These are phyloP conservation scores for Mizuhopecten yessoensis DNA, from an alignment of 1,140 invertebrate genomes.

Conservation along the genomic window DNA sequence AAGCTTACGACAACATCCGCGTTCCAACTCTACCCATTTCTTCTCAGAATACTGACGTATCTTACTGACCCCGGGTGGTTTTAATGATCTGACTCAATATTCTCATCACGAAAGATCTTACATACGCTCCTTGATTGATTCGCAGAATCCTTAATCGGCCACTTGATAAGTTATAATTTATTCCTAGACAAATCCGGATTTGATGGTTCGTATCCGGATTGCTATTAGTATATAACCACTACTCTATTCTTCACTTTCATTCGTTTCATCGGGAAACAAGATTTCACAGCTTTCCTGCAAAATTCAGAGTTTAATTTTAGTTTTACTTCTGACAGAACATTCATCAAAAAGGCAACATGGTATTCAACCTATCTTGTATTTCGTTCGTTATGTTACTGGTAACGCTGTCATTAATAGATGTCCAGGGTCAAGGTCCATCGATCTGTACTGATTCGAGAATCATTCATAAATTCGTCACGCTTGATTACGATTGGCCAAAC, in stretches of 20 bases:
- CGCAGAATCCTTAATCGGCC: background rate
- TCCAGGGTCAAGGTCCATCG: background rate
- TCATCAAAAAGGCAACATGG: background rate
- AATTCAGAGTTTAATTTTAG: too few species aligned
- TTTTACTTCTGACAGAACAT: background rate
- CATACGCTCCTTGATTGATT: background rate
- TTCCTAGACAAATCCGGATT: background rate
- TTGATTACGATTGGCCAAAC: conserved; percentile 63
- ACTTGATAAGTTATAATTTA: background rate
- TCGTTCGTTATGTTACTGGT: background rate
- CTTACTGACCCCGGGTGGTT: background rate
- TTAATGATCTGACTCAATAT: background rate
- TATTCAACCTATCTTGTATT: background rate
- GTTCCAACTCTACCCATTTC: background rate
- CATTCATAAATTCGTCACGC: conserved; percentile 49
- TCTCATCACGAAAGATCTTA: too few species aligned
- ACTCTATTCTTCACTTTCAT: background rate
- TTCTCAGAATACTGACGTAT: background rate
- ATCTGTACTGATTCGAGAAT: conserved; percentile 42
- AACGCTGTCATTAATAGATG: background rate
- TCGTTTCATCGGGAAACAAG: background rate
- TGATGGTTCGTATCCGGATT: background rate
- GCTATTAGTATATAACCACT: background rate
- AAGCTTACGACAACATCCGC: background rate
- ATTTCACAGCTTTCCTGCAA: background rate